Evolutionary conservation across 2,113 vertebrate genomes (phyloP), one percentile per base, ranked within the genome.

Genomic region (Cricetomys ansorgei): DNA sequence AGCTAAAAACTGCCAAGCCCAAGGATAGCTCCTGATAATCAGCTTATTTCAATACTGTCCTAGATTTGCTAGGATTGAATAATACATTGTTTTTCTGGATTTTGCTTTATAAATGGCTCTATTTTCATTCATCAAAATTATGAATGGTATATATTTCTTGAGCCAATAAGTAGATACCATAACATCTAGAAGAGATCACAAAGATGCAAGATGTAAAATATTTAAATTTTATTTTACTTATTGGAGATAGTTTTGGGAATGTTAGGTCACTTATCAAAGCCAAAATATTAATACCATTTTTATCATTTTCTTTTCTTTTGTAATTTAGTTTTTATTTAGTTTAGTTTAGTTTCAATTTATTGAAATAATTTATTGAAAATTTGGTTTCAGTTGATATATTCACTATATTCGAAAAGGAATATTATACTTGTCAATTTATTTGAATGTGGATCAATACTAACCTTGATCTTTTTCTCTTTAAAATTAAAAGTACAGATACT

Each of bases 1-100:
- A 89, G 94, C 93, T 96, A 96, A 96, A 59, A 96, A 83, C 62
- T 87, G 70, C 19, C 3, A 96, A 97, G 94, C 70, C 77, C 75
- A 95, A 87, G 87, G 86, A 69, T 81, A 73, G 16, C 11, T 93
- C 57, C 72, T 95, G 88, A 91, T 91, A 98, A 94, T 80, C 40
- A 34, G 0, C 3, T 93, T 69, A 34, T 62, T 95, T 95, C 72
- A 79, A 59, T 91, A 96, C 34, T 69, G 88, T 62, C 89, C 93
- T 83, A 45, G 62, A 94, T 67, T 94, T 91, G 92, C 94, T 96
- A 86, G 3, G 10, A 72, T 23, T 91, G 45, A 94, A 76, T 43
- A 53, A 25, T 73, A 77, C 21, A 4, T 88, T 92, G 72, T 50
- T 7, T 95, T 67, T 57, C 29, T 37, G 72, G 43, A 1, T 70